Conservation (phyloP, 2,888 invertebrate species). For the Torymus aiolomorphi region DNA sequence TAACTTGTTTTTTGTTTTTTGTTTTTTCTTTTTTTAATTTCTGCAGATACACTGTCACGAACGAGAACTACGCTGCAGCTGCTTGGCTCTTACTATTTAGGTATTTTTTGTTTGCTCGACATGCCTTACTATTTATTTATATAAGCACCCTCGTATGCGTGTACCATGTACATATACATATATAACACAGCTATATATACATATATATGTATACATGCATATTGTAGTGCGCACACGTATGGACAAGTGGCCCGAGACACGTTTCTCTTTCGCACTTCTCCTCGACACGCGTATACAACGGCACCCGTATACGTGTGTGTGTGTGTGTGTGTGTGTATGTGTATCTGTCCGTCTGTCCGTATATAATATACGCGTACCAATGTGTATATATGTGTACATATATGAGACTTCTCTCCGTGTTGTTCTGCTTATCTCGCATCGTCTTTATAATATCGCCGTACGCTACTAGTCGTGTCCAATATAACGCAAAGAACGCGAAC, state of each 20-base stretch:
- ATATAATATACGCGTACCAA: background rate
- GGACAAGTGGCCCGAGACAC: no score
- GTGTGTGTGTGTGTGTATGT: background rate
- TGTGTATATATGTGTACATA: background rate
- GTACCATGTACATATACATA: conserved; percentile 23
- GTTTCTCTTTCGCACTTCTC: background rate
- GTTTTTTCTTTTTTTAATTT: conserved; percentile 7
- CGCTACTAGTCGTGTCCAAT: background rate
- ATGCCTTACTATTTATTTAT: background rate
- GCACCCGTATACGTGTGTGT: background rate
- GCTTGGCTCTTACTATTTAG: conserved; percentile 24
- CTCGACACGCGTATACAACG: background rate
- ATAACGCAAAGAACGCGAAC: background rate
- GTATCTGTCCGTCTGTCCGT: no score
- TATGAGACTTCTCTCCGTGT: no score
- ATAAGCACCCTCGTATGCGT: background rate
- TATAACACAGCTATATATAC: conserved; percentile 41
- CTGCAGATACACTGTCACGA: conserved; percentile 18
- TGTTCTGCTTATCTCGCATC: background rate
- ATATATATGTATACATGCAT: conserved; percentile 43
- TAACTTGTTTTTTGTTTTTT: background rate
- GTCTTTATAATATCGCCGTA: background rate
- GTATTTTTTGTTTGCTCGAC: conserved; percentile 22
- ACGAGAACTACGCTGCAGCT: background rate
- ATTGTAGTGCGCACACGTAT: conserved; percentile 15